Conservation (phyloP, 2,888 invertebrate genomes). For the Beris morrisii region DNA sequence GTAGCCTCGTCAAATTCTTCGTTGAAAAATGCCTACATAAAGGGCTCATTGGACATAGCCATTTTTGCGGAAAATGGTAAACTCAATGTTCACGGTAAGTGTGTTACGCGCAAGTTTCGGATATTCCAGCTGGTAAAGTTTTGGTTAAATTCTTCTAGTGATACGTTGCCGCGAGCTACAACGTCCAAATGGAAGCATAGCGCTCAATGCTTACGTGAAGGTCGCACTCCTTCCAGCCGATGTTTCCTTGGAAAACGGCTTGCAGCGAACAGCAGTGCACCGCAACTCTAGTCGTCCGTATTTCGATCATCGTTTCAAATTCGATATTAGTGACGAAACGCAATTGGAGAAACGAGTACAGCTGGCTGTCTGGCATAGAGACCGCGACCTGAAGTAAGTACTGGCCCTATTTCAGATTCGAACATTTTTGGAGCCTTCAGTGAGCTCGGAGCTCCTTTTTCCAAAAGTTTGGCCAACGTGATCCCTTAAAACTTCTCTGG, state of each 20-base stretch:
- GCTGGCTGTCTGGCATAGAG: constrained; percentile 85
- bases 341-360: constrained; percentile 67
- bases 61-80: constrained; percentile 61
- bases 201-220: constrained; percentile 81
- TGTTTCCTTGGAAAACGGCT: constrained; percentile 48
- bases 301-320: constrained; percentile 76
- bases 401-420: neutral
- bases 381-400: constrained; percentile 77
- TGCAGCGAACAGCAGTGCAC: constrained; percentile 80
- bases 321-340: constrained; percentile 57
- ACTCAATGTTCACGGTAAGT: constrained; percentile 73
- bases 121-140: neutral
- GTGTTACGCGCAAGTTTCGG: constrained; percentile 32
- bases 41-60: constrained; percentile 67
- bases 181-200: constrained; percentile 64
- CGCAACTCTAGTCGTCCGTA: constrained; percentile 75
- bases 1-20: constrained; percentile 49
- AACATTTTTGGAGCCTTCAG: neutral
- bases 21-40: constrained; percentile 46
- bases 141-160: constrained; percentile 60
- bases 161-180: constrained; percentile 75
- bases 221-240: constrained; percentile 55
- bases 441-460: neutral
- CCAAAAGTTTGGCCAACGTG: neutral
- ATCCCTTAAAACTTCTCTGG: neutral